phyloP scores from a whole-genome alignment of 2,113 vertebrate species.

The Tachysurus vachellii region DNA sequence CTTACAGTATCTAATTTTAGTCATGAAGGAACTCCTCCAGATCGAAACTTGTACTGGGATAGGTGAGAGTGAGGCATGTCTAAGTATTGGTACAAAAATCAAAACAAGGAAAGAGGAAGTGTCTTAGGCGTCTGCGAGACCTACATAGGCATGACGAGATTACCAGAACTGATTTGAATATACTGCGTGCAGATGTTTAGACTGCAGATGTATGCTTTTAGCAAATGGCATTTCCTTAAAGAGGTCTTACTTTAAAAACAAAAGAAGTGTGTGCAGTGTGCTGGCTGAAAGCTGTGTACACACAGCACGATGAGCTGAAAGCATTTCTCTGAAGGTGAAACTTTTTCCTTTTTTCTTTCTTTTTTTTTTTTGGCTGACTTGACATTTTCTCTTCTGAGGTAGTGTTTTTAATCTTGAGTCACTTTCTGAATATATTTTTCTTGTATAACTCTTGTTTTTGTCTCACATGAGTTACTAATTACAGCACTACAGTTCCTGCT shows the following conservation, averaged over 20 bases:
- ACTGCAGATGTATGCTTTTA: neutral
- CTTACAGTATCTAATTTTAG: slow-evolving; percentile 37
- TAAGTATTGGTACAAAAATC: neutral
- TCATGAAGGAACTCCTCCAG: slow-evolving; percentile 21
- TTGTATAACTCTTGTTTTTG: neutral
- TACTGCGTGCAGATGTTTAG: neutral
- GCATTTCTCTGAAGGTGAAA: neutral
- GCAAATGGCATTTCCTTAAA: neutral
- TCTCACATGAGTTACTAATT: neutral
- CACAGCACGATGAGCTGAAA: neutral
- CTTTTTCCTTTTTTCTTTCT: neutral
- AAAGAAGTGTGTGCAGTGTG: neutral
- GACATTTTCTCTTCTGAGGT: neutral
- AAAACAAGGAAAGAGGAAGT: slow-evolving; percentile 38
- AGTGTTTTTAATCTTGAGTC: neutral
- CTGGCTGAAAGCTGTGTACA: neutral
- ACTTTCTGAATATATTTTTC: neutral
- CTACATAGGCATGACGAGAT: slow-evolving; percentile 16
- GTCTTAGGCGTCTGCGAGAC: neutral
- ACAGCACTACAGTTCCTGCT: neutral
- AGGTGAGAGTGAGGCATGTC: slow-evolving; percentile 25
- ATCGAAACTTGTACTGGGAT: neutral
- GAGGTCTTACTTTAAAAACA: neutral
- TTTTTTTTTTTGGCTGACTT: neutral
- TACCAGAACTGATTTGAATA: slow-evolving; percentile 40